Evolutionary conservation across 2,888 invertebrate genomes (phyloP), one percentile per base, ranked within the genome.

Genomic region (Rhamphomyia laevipes): DNA sequence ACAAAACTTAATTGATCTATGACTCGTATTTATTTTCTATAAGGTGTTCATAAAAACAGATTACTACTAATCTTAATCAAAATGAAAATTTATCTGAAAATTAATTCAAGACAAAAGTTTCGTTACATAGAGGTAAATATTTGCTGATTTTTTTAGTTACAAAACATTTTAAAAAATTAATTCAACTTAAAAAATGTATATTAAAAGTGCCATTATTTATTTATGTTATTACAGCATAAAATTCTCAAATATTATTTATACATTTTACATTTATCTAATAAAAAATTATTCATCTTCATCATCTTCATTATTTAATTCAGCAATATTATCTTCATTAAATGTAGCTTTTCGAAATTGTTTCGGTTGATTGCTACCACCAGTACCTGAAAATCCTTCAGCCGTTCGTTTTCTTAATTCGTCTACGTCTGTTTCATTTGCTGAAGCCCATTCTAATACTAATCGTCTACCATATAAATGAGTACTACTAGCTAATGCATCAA

Each of bases 401-500:
- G 93, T 91, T 60, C 91, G 79, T 72, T 88, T 89, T 53, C 95
- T 77, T 51, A 96, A 73, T 54, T 85, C 78, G 13, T 84, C 83
- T 9, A 96, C 76, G 64, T 88, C 86, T 33, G 82, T 81, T 45
- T 82, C 77, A 49, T 86, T 78, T 6, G 54, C 55, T n/a, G 64
- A 60, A 1, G 70, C 68, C 97, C 97, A 99, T 73, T 99, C 96
- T 51, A 99, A 72, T 0, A 94, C 95, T 59, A 99, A 74, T 48
- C 96, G 77, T 56, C 97, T 78, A 1, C 97, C 97, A 69, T 93
- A 97, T 71, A 99, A 85, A 78, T 99, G 99, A 48, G 97, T 97
- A 61, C 95, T 95, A 66, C 90, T 90, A 58, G 87, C 84, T n/a
- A 96, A 67, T 0, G 91, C 84, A 55, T 92, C 86, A 70, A 95